Percentiles rank a stretch among this genome's conserved stretches.
phyloP scores from a whole-genome alignment of 2,113 vertebrate species.

The Odontesthes bonariensis region DNA sequence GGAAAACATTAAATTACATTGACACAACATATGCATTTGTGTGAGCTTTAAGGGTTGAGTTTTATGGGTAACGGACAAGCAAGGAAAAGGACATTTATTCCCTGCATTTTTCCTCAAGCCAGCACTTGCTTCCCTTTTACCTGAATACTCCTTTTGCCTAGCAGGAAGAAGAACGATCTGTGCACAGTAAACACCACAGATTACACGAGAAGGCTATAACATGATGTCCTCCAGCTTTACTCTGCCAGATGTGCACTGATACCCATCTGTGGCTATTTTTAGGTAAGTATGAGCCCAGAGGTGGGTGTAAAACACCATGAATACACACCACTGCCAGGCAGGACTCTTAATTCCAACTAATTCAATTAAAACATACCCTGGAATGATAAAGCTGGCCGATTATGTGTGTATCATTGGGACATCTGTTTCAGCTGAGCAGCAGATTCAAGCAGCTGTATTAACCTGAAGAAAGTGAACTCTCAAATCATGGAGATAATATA shows the following conservation, averaged over 20 bases:
- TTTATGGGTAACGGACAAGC: neutral
- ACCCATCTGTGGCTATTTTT: constrained; percentile 23
- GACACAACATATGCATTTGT: no score
- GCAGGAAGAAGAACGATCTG: neutral
- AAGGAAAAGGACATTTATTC: neutral
- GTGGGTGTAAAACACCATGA: neutral
- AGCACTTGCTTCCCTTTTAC: neutral
- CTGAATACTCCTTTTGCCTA: neutral
- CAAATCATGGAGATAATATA: neutral
- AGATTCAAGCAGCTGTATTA: neutral
- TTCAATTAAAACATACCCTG: constrained; percentile 12
- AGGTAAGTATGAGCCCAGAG: neutral
- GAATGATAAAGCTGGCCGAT: neutral
- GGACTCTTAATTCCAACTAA: neutral
- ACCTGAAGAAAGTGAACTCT: neutral
- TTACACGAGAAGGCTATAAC: constrained; percentile 3
- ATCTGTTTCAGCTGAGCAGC: neutral
- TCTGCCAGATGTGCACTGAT: constrained; percentile 7
- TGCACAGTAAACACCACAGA: constrained; percentile 2
- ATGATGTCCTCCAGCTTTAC: neutral
- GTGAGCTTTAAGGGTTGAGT: no score
- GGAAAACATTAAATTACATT: no score
- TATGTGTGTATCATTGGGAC: neutral
- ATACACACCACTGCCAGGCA: neutral
- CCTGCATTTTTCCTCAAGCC: neutral